A percentile compares a stretch with the other conserved stretches of the same genome.
phyloP scores from a whole-genome alignment of 2,888 invertebrate species.

The Thumatha senex region DNA sequence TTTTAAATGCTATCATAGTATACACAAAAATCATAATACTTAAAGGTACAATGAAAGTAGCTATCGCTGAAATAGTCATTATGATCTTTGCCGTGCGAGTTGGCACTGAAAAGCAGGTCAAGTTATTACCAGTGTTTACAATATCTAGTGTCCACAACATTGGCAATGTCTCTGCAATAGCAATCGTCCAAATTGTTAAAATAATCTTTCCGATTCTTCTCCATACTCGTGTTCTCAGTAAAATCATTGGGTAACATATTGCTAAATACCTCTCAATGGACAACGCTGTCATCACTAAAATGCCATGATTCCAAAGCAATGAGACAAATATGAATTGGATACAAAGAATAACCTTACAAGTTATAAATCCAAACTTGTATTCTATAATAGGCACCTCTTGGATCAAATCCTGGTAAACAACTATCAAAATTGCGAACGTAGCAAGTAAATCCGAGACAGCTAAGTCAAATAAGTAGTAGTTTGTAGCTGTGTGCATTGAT shows the following conservation, averaged over 20 bases:
- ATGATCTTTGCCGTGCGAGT: constrained; percentile 20
- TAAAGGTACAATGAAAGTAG: constrained; percentile 39
- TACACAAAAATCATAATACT: constrained; percentile 39
- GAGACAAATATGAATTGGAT: constrained; percentile 30
- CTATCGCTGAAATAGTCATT: constrained; percentile 23
- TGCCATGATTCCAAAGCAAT: constrained; percentile 36
- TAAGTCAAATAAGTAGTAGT: constrained; percentile 67
- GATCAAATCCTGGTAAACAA: constrained; percentile 30
- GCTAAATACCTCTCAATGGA: constrained; percentile 40
- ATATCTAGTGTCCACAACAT: constrained; percentile 30
- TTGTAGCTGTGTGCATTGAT: constrained; percentile 69
- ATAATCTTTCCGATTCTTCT: constrained; percentile 32
- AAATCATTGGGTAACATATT: constrained; percentile 37
- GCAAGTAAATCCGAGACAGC: constrained; percentile 67
- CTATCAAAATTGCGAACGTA: constrained; percentile 55
- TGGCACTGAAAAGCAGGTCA: constrained; percentile 27
- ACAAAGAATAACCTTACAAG: constrained; percentile 33
- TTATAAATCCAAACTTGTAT: constrained; percentile 13
- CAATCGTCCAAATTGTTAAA: constrained; percentile 34
- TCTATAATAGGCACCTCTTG: constrained; percentile 17
- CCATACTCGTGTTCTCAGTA: constrained; percentile 25
- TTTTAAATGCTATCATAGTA: constrained; percentile 38
- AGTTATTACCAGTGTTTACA: constrained; percentile 24
- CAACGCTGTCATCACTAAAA: constrained; percentile 37
- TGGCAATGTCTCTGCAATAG: constrained; percentile 38